phyloP scores from a whole-genome alignment of 2,888 invertebrate genomes.

The Platynereis dumerilii region DNA sequence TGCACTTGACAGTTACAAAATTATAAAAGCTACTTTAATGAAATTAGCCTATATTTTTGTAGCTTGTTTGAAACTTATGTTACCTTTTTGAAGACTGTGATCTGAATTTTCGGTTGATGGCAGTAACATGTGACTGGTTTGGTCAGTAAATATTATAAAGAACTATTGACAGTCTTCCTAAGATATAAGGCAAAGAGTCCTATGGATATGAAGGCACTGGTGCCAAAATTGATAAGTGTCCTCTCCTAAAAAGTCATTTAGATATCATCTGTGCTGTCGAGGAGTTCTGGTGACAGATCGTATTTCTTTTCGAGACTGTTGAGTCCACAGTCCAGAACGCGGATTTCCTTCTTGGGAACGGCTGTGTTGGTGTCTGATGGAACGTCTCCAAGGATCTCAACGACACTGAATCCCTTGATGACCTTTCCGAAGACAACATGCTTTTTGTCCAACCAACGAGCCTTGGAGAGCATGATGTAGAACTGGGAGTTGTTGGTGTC shows the following conservation, averaged over 20 bases:
- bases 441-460: slow-evolving; percentile 61
- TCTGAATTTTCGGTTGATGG: too few species aligned
- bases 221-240: too few species aligned
- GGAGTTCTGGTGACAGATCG: slow-evolving; percentile 47
- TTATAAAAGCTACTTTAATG: too few species aligned
- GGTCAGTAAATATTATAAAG: too few species aligned
- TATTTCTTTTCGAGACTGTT: slow-evolving; percentile 50
- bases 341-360: slow-evolving; percentile 51
- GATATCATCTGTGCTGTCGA: slow-evolving; percentile 42
- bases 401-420: slow-evolving; percentile 53
- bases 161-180: too few species aligned
- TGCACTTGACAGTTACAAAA: too few species aligned
- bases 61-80: too few species aligned
- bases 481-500: slow-evolving; percentile 64
- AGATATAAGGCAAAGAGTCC: too few species aligned
- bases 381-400: slow-evolving; percentile 48
- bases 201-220: too few species aligned
- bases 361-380: slow-evolving; percentile 46
- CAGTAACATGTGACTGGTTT: too few species aligned
- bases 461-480: slow-evolving; percentile 59
- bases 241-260: slow-evolving; percentile 12
- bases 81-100: too few species aligned
- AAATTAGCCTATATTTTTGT: too few species aligned
- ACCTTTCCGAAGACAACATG: slow-evolving; percentile 64
- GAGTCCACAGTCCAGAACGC: slow-evolving; percentile 52